Conservation (phyloP, 2,888 invertebrate species). For the Brachynemurus nebulosus region DNA sequence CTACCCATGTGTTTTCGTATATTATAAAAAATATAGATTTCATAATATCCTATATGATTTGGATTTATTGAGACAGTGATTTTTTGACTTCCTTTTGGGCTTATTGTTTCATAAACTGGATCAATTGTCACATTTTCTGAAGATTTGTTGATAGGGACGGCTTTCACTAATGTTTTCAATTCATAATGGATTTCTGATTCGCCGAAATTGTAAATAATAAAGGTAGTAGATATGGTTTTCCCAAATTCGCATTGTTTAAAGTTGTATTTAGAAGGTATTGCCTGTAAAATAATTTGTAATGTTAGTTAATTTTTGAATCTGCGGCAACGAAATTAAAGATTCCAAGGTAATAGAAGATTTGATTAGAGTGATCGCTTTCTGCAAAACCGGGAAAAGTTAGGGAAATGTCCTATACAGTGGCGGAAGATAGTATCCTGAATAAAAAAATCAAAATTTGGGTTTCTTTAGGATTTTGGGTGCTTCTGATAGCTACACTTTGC, state of each 20-base stretch:
- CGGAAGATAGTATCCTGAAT: too few species aligned
- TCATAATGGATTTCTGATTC: conserved; percentile 27
- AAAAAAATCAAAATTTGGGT: too few species aligned
- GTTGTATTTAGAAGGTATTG: conserved; percentile 27
- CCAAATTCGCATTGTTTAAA: conserved; percentile 26
- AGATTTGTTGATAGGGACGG: conserved; percentile 14
- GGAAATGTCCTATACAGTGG: too few species aligned
- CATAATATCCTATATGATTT: background rate
- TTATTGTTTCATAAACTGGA: conserved; percentile 14
- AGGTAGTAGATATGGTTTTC: conserved; percentile 21
- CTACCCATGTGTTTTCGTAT: conserved; percentile 5
- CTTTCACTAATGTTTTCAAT: conserved; percentile 19
- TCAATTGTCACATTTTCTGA: conserved; percentile 20
- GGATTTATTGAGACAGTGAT: conserved; percentile 4
- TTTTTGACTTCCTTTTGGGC: background rate
- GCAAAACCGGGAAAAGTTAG: too few species aligned
- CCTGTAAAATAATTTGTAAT: conserved; percentile 28
- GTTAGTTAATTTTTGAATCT: too few species aligned
- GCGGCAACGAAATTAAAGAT: too few species aligned
- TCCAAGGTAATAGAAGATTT: too few species aligned
- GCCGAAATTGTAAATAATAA: conserved; percentile 31
- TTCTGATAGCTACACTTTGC: too few species aligned
- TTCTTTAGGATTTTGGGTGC: too few species aligned
- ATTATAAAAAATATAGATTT: conserved; percentile 4
- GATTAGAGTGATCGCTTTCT: too few species aligned